These are phyloP conservation scores for Arctopsyche grandis DNA, from an alignment of 1,140 invertebrate species.

Conservation along the genomic window DNA sequence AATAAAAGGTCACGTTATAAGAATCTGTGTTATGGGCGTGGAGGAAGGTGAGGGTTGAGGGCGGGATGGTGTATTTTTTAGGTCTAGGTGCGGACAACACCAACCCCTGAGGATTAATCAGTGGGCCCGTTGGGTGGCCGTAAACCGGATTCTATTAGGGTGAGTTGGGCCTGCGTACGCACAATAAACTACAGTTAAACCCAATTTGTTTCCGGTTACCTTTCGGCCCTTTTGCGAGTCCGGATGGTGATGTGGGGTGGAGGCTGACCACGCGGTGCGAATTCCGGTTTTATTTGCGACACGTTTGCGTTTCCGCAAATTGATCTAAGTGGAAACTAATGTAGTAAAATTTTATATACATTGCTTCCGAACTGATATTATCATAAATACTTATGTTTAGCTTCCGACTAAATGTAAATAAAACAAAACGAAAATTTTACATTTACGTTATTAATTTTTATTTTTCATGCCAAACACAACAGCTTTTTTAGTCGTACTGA, in stretches of 20 bases:
- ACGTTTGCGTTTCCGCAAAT: slow-evolving; percentile 38
- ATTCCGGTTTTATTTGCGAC: slow-evolving; percentile 36
- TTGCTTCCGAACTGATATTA: not conserved
- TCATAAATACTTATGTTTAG: not conserved
- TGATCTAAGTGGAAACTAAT: slow-evolving; percentile 39
- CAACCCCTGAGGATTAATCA: slow-evolving; percentile 51
- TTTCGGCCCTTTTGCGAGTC: slow-evolving; percentile 18
- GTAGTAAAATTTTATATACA: slow-evolving; percentile 30
- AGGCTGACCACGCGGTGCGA: not conserved
- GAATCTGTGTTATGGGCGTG: slow-evolving; percentile 9
- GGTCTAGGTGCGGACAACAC: slow-evolving; percentile 18
- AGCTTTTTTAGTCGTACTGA: too few relatives aligned
- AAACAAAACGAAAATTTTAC: too few relatives aligned
- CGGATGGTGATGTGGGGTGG: not conserved
- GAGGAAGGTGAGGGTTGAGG: not conserved
- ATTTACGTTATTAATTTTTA: too few relatives aligned
- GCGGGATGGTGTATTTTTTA: slow-evolving; percentile 4
- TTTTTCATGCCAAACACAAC: too few relatives aligned
- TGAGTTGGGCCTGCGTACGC: not conserved
- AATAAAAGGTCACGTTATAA: slow-evolving; percentile 23
- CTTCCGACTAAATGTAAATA: not conserved
- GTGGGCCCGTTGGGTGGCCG: slow-evolving; percentile 44
- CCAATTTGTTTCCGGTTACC: slow-evolving; percentile 38
- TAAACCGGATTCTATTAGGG: slow-evolving; percentile 54
- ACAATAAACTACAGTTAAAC: slow-evolving; percentile 39